phyloP scores from a whole-genome alignment of 2,113 vertebrate species.

The Leucopternis melanops region DNA sequence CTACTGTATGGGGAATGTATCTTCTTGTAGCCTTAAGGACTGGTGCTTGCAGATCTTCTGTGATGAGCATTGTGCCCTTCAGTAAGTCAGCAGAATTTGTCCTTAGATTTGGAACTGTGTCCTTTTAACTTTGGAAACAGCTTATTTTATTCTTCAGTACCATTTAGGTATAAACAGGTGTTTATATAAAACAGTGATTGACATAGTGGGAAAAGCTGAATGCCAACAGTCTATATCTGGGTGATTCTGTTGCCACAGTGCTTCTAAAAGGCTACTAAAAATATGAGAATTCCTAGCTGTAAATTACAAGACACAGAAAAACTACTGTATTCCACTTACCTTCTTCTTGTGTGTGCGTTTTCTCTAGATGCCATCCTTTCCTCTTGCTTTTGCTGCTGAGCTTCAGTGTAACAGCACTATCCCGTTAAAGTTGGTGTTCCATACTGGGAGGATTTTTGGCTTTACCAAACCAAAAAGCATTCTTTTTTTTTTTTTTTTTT shows the following conservation, averaged over 20 bases:
- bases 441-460: not conserved
- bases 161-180: not conserved
- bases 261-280: not conserved
- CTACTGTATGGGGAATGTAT: slow-evolving; percentile 9
- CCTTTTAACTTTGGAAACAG: not conserved
- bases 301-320: not conserved
- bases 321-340: slow-evolving; percentile 42
- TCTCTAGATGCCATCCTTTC: not conserved
- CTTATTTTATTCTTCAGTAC: not conserved
- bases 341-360: not conserved
- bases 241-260: not conserved
- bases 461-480: not conserved
- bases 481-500: not conserved
- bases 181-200: not conserved
- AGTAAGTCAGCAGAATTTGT: not conserved
- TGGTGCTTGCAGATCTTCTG: not conserved
- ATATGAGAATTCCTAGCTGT: not conserved
- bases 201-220: not conserved
- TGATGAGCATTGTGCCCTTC: not conserved
- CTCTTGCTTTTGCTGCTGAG: not conserved
- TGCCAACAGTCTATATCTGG: not conserved
- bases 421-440: not conserved
- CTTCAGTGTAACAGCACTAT: not conserved
- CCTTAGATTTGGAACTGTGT: not conserved
- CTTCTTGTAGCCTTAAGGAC: not conserved